Base-by-base conservation (phyloP, 2,113 vertebrate genomes). In the Catharus minimus region DNA sequence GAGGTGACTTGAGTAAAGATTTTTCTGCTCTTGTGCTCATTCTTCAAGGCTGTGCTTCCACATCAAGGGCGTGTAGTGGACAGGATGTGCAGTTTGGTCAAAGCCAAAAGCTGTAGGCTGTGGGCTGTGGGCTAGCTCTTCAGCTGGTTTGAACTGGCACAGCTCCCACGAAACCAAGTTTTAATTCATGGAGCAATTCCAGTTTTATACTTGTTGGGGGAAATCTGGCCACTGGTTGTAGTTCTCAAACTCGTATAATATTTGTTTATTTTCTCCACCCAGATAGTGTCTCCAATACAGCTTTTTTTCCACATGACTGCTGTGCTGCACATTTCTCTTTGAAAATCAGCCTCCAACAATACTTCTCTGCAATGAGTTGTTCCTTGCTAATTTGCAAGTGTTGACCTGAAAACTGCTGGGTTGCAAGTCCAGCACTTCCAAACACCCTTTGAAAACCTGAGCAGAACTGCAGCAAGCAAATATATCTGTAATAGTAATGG, bases 241-340 rank as follows among this genome's bases (percentile, higher is more conserved):
- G 44, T 69, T 94, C 68, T 33, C 44, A 72, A 86, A 71, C 46
- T 88, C 22, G 1, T 57, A 44, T n/a, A 68, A 41, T 23, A 55
- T 86, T 92, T 92, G 66, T 82, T 92, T 90, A 65, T 95, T 90
- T 95, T 92, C 57, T 90, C 64, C 68, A 68, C 57, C 39, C 93
- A 84, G 28, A 41, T 50, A 79, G 30, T 27, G 24, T 61, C 58
- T 95, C 62, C 71, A 89, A 21, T 33, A 4, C 39, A 47, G 21
- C 80, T 90, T 82, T 90, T 68, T 65, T 94, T 84, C 75, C 41
- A 78, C 32, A 13, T 71, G 82, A 77, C 17, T 88, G 38, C 72
- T 86, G 50, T 72, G 62, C 33, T 72, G 49, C 81, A 79, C 46
- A 53, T 78, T 82, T 71, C 60, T 60, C 41, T 92, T 74, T 78